Conservation (phyloP, 2,888 invertebrate genomes). For the Scrobipalpa atriplicella region DNA sequence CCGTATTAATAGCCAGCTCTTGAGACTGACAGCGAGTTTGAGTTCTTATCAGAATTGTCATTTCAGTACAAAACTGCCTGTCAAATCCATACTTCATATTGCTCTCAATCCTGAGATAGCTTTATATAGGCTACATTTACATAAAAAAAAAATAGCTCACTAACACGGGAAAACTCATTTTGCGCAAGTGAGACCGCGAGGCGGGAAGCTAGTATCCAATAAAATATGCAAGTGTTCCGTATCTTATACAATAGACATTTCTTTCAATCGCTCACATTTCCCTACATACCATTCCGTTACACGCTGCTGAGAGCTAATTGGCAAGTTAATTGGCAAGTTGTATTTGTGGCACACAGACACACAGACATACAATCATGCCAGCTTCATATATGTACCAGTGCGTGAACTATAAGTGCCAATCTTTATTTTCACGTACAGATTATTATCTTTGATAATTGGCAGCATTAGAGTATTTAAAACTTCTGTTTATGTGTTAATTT, state of each 20-base stretch:
- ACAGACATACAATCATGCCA: neutral
- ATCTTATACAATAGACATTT: conserved; percentile 7
- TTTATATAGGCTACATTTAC: too few relatives aligned
- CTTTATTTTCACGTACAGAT: neutral
- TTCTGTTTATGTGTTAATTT: neutral
- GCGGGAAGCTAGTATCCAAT: neutral
- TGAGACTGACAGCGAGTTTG: too few relatives aligned
- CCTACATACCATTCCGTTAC: neutral
- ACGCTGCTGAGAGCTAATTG: neutral
- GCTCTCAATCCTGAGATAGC: too few relatives aligned
- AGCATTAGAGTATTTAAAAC: neutral
- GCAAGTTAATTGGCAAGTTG: neutral
- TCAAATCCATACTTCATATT: too few relatives aligned
- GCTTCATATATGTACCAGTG: neutral
- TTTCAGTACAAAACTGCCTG: too few relatives aligned
- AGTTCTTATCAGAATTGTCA: too few relatives aligned
- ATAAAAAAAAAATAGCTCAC: too few relatives aligned
- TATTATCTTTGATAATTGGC: neutral
- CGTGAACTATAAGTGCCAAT: neutral
- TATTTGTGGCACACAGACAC: too few relatives aligned
- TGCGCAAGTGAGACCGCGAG: neutral
- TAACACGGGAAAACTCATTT: too few relatives aligned
- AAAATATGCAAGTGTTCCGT: neutral
- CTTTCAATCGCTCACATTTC: conserved; percentile 2
- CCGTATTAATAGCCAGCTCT: too few relatives aligned